Evolutionary conservation across 1,140 invertebrate genomes (phyloP).

Genomic region (Babylonia areolata): DNA sequence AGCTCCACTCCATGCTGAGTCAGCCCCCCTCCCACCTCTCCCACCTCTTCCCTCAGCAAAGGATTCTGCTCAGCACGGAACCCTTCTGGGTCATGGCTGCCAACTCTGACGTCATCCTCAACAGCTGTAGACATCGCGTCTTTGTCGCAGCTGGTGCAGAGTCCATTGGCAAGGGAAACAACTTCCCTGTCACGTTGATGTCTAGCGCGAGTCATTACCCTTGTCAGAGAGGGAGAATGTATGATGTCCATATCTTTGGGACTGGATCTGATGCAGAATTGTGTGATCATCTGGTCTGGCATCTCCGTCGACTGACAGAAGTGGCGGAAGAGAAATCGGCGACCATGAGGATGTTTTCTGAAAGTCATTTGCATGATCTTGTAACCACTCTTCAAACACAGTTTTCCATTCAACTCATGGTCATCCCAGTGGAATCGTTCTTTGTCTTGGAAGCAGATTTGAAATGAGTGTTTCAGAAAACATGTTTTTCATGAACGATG

Average conservation of each 20-base stretch:
- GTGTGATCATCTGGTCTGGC: not conserved
- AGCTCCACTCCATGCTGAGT: constrained; percentile 1
- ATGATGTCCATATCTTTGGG: not conserved
- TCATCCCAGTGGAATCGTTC: no score
- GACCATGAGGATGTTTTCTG: not conserved
- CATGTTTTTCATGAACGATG: no score
- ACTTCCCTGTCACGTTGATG: not conserved
- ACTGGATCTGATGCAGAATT: not conserved
- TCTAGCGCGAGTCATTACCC: not conserved
- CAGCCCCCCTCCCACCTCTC: not conserved
- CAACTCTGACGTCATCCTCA: not conserved
- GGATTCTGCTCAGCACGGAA: not conserved
- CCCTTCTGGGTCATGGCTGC: not conserved
- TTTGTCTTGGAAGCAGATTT: no score
- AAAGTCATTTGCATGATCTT: not conserved
- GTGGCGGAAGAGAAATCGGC: not conserved
- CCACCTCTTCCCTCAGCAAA: not conserved
- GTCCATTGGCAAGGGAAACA: not conserved
- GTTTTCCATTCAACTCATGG: not conserved
- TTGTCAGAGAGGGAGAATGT: not conserved
- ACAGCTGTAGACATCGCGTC: not conserved
- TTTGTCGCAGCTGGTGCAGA: not conserved
- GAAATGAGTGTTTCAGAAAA: no score
- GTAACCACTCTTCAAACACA: not conserved
- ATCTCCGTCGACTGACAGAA: not conserved